phyloP scores from a whole-genome alignment of 2,888 invertebrate genomes.

The Limenitis camilla region DNA sequence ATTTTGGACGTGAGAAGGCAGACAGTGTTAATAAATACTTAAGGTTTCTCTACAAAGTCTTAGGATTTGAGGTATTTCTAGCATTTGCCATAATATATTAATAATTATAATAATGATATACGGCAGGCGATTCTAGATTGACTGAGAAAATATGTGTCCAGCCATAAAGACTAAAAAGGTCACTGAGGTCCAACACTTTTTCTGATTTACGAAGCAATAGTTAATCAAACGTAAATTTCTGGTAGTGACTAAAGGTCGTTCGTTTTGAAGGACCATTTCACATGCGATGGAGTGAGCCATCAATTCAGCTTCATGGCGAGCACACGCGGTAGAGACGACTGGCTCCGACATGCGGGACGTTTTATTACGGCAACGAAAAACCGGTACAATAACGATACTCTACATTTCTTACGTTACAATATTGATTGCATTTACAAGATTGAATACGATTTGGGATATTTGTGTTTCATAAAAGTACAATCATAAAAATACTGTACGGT shows the following conservation, averaged over 20 bases:
- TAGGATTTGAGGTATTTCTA: too few species aligned
- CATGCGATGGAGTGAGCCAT: constrained; percentile 70
- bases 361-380: constrained; percentile 64
- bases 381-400: constrained; percentile 49
- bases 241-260: constrained; percentile 62
- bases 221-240: constrained; percentile 71
- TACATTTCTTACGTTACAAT: not conserved
- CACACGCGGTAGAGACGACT: constrained; percentile 55
- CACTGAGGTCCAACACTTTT: not conserved
- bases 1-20: too few species aligned
- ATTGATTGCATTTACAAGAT: not conserved
- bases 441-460: too few species aligned
- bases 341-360: constrained; percentile 66
- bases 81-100: too few species aligned
- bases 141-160: too few species aligned
- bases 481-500: too few species aligned
- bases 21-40: too few species aligned
- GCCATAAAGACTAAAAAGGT: too few species aligned
- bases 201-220: constrained; percentile 31
- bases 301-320: constrained; percentile 68
- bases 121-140: too few species aligned
- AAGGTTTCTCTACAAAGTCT: too few species aligned
- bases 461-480: too few species aligned
- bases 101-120: too few species aligned
- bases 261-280: constrained; percentile 71